Base-by-base conservation (phyloP, 1,140 invertebrate species). In the Diabrotica undecimpunctata region DNA sequence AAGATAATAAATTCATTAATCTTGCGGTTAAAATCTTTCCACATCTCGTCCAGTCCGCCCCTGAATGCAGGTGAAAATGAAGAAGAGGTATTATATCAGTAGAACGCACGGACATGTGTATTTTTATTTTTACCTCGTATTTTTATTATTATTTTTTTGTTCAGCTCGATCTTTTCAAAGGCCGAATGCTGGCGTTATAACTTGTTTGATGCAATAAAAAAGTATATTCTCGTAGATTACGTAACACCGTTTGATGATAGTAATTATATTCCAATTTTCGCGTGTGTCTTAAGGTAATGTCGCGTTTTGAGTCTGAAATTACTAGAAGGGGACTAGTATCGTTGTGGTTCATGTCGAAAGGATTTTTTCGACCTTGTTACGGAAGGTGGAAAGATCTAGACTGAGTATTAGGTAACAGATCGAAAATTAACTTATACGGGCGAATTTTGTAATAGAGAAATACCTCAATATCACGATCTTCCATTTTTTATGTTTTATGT, bases 61-160 rank as follows among this genome's bases (percentile, higher is more conserved):
- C 56, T 58, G 56, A 7, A 12, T 37, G 61, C 61, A 63, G 61
- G 61, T 63, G 61, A 39, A 55, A 55, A 39, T 55, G 37, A 56
- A 39, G 54, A 56, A 37, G 60, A 52, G 38, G 52, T 50, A 41
- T 54, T 10, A 14, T 38, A 63, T 63, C 41, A 53, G 41, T 36
- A 37, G 61, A 63, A 36, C 11, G 61, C 55, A 63, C 61, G 35
- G 53, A 63, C 53, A 55, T 56, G 54, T 63, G 61, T 63, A 63
- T 52, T 55, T 63, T 55, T 54, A 63, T 63, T 63, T 62, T 55
- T 63, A 25, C 54, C 46, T 25, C 25, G 25, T 25, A 25, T 25
- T 25, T 25, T 25, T 25, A 25, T 25, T 25, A 25, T 25, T 25
- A 25, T 25, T 25, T 25, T 25, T 25, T 25, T 25, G 25, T 25